Base-by-base conservation (phyloP, 2,113 vertebrate species). In the Otocyon megalotis region DNA sequence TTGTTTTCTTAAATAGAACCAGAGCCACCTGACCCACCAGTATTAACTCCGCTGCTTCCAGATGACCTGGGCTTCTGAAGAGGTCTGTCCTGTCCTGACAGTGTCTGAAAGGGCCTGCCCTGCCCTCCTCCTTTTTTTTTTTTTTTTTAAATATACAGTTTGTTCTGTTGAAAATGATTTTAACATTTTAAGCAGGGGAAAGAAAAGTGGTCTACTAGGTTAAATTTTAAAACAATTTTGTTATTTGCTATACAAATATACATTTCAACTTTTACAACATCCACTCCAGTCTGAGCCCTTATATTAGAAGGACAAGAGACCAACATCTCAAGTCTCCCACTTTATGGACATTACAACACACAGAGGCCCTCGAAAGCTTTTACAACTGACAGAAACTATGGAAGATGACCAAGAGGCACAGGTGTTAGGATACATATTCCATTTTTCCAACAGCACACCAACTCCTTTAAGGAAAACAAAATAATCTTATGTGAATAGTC, bases 211-310 rank as follows among this genome's bases (percentile, higher is more conserved):
- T 62, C 85, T 97, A 60, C 71, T 54, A 95, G 97, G 93, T 97
- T 77, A 97, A 86, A 96, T 84, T 97, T 97, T 98, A 97, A 98
- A 98, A 98, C 96, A 96, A 81, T 84, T 97, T 84, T 96, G 54
- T 84, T 88, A 85, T 97, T 90, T 95, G 97, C 98, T 99, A 95
- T 98, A 99, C 97, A 99, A 98, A 98, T 98, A 97, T 97, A 98
- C 98, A 97, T 93, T 83, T 67, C 87, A 97, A 98, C 98, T 94
- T 98, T 98, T 96, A 97, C 95, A 98, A 87, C 43, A 56, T 22
- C 79, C 69, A 67, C 88, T 53, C 24, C 83, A 37, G 89, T 88
- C 35, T 56, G 74, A 94, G 82, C 94, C 77, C 76, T 71, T 88
- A 88, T 92, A 77, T 58, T 16, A 88, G 94, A 63, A 94, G 93